Evolutionary conservation across 2,113 vertebrate genomes (phyloP).

Genomic region (Muntiacus muntjak): DNA sequence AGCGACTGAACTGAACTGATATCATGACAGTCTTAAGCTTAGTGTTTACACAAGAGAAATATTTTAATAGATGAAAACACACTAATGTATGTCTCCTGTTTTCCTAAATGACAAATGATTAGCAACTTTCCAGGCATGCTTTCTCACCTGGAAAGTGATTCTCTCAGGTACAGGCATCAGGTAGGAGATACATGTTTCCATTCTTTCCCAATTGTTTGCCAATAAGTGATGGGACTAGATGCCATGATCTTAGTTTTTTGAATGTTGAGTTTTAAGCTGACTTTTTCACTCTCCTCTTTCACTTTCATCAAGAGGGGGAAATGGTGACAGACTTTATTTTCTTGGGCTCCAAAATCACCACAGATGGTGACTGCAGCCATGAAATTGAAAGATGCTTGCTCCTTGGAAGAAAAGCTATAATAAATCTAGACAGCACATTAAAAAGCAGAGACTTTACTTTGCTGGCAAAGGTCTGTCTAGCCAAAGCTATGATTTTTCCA

Average conservation of each 20-base stretch:
- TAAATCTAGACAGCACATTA: neutral
- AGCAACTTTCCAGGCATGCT: neutral
- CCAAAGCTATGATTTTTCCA: neutral
- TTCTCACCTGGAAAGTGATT: neutral
- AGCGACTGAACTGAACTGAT: too few relatives aligned
- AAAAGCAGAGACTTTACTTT: neutral
- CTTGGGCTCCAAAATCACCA: neutral
- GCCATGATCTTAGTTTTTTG: neutral
- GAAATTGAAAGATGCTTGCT: neutral
- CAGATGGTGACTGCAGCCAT: neutral
- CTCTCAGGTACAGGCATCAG: neutral
- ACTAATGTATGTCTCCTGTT: neutral
- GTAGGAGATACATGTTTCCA: neutral
- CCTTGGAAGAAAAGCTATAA: neutral
- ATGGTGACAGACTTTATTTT: neutral
- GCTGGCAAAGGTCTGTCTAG: neutral
- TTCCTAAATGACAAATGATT: neutral
- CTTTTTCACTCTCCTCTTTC: neutral
- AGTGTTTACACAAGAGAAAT: neutral
- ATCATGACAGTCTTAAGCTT: neutral
- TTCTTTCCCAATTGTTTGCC: neutral
- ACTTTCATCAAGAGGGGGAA: neutral
- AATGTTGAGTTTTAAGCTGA: neutral
- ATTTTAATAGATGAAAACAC: neutral
- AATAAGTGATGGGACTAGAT: neutral